Percentiles rank a stretch among this genome's conserved stretches.
Conservation (phyloP, 2,797 vertebrate species). For the Cyclopterus lumpus region DNA sequence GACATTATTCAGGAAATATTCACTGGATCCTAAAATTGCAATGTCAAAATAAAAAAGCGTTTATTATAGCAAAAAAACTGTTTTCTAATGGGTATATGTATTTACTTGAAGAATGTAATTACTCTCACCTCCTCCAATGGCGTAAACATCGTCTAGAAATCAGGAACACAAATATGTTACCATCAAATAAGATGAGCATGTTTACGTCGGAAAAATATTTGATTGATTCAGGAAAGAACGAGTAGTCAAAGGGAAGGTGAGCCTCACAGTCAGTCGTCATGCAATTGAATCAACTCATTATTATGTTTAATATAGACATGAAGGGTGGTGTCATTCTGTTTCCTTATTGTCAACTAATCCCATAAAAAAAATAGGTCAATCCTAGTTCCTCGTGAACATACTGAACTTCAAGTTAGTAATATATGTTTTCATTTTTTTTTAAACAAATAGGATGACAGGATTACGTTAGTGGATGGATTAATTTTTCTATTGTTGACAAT, state of each 20-base stretch:
- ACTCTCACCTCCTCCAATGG: constrained; percentile 73
- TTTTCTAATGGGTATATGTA: background rate
- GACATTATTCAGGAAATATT: constrained; percentile 66
- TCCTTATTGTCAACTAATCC: constrained; percentile 12
- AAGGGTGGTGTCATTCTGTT: background rate
- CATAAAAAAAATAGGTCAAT: background rate
- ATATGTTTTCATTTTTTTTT: background rate
- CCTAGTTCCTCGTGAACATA: background rate
- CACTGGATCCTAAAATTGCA: constrained; percentile 64
- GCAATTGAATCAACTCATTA: background rate
- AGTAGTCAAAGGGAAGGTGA: background rate
- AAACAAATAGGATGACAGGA: background rate
- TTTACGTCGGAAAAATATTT: background rate
- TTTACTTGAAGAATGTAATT: accelerated
- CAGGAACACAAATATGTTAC: constrained; percentile 32
- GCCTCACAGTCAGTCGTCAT: background rate
- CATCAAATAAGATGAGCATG: background rate
- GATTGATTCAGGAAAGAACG: background rate
- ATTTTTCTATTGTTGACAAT: constrained; percentile 31
- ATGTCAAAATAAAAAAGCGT: constrained; percentile 10
- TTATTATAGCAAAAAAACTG: background rate
- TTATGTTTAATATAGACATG: background rate
- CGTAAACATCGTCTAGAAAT: constrained; percentile 80
- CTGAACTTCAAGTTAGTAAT: background rate
- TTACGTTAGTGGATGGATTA: background rate